Evolutionary conservation across 2,888 invertebrate genomes (phyloP).

Genomic region (Brachyopa scutellaris): DNA sequence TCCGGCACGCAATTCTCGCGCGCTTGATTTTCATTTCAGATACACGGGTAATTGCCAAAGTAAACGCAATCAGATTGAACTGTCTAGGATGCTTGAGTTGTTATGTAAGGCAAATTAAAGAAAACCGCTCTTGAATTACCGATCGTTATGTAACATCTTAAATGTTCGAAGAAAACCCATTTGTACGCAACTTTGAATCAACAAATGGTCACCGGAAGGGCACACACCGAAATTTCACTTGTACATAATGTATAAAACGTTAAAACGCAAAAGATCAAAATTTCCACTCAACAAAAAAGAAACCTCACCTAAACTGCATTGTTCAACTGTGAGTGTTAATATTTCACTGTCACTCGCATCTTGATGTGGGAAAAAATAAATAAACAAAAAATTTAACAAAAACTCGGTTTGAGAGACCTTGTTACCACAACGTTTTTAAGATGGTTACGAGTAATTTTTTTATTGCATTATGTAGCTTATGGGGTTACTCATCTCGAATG

Average conservation of each 20-base stretch:
- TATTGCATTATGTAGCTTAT: not conserved
- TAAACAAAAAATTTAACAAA: not conserved
- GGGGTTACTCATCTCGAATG: slow-evolving; percentile 19
- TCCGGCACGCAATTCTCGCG: slow-evolving; percentile 54
- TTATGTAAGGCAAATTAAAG: too few relatives aligned
- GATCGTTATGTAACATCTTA: slow-evolving; percentile 5
- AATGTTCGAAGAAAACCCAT: not conserved
- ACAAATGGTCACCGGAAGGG: too few relatives aligned
- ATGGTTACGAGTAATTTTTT: slow-evolving; percentile 20
- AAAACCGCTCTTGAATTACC: slow-evolving; percentile 37
- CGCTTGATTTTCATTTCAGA: slow-evolving; percentile 9
- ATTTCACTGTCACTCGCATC: slow-evolving; percentile 37
- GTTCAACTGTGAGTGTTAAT: not conserved
- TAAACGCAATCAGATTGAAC: slow-evolving; percentile 30
- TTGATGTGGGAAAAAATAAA: slow-evolving; percentile 3
- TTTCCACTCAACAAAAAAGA: slow-evolving; percentile 2
- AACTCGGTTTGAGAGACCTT: slow-evolving; percentile 2
- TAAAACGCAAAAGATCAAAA: too few relatives aligned
- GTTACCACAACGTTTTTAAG: slow-evolving; percentile 17
- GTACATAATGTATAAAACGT: too few relatives aligned
- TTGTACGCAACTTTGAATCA: slow-evolving; percentile 18
- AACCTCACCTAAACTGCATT: slow-evolving; percentile 7
- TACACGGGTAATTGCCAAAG: slow-evolving; percentile 30
- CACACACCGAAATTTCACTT: too few relatives aligned
- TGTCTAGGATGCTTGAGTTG: slow-evolving; percentile 54